Conservation (phyloP, 1,140 invertebrate species). For the Ceratitis capitata region DNA sequence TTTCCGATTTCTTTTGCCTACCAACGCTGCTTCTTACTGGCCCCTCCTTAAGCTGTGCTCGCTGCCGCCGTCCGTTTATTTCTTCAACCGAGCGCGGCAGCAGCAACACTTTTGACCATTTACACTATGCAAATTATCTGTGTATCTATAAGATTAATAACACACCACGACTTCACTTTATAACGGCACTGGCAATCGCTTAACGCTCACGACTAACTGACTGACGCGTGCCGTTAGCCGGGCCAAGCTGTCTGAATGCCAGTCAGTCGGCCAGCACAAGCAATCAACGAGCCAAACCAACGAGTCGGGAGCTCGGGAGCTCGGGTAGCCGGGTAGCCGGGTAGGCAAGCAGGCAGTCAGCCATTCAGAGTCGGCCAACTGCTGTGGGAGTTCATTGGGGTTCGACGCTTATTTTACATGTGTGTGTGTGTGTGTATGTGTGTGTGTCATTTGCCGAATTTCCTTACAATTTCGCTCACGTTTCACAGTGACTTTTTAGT, state of each 20-base stretch:
- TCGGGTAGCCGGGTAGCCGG: too few species aligned
- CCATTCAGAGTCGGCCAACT: background rate
- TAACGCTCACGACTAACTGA: background rate
- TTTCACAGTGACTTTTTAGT: constrained; percentile 27
- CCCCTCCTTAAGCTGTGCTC: background rate
- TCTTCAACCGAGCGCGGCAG: background rate
- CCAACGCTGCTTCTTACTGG: background rate
- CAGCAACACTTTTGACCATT: background rate
- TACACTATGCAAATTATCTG: constrained; percentile 28
- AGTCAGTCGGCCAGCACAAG: background rate
- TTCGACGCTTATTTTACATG: background rate
- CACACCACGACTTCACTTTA: constrained; percentile 19
- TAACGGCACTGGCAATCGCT: background rate
- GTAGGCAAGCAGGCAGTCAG: too few species aligned
- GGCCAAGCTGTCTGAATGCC: background rate
- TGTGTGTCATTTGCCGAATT: constrained; percentile 33
- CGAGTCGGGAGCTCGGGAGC: too few species aligned
- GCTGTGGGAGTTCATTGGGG: constrained; percentile 9
- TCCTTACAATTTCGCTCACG: constrained; percentile 9
- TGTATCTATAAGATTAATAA: constrained; percentile 31
- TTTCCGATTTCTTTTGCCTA: background rate
- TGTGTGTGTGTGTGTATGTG: too few species aligned
- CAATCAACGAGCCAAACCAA: too few species aligned
- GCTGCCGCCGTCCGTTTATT: too few species aligned
- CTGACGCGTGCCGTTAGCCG: background rate